Conservation (phyloP, 2,113 vertebrate species). For the Anser cygnoides region DNA sequence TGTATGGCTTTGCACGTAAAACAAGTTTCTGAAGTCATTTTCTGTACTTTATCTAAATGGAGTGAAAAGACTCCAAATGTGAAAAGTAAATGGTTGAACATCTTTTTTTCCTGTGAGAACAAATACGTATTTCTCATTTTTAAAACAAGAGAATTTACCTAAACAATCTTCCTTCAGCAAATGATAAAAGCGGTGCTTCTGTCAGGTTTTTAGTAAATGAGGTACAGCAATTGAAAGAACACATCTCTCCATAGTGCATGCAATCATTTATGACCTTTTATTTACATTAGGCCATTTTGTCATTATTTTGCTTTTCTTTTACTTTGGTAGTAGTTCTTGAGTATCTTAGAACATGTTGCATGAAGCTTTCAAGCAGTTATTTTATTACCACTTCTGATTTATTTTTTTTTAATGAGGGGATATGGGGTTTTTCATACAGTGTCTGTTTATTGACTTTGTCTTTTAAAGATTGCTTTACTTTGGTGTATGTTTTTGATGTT, state of each 20-base stretch:
- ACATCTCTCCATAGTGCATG: conserved; percentile 66
- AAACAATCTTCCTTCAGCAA: conserved; percentile 58
- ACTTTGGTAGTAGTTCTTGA: conserved; percentile 35
- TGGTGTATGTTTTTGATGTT: conserved; percentile 13
- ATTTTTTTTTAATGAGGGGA: conserved; percentile 47
- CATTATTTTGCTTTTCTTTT: conserved; percentile 56
- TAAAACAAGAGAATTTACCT: conserved; percentile 59
- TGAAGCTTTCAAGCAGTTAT: conserved; percentile 40
- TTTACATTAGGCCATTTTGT: conserved; percentile 43
- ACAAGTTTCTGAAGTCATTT: conserved; percentile 76
- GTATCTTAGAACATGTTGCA: conserved; percentile 32
- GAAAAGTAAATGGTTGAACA: conserved; percentile 74
- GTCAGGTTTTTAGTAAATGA: conserved; percentile 78
- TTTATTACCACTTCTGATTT: conserved; percentile 17
- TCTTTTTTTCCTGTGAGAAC: conserved; percentile 63
- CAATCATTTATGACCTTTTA: conserved; percentile 50
- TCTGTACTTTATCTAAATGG: conserved; percentile 74
- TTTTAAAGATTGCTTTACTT: conserved; percentile 40
- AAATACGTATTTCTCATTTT: conserved; percentile 42
- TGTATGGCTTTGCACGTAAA: conserved; percentile 70
- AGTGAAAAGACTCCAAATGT: conserved; percentile 74
- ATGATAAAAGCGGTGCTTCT: conserved; percentile 76
- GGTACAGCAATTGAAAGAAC: conserved; percentile 65
- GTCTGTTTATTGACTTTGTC: conserved; percentile 53
- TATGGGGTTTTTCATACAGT: not conserved